Conservation (phyloP, 1,140 invertebrate genomes). For the Gonioctena quinquepunctata region DNA sequence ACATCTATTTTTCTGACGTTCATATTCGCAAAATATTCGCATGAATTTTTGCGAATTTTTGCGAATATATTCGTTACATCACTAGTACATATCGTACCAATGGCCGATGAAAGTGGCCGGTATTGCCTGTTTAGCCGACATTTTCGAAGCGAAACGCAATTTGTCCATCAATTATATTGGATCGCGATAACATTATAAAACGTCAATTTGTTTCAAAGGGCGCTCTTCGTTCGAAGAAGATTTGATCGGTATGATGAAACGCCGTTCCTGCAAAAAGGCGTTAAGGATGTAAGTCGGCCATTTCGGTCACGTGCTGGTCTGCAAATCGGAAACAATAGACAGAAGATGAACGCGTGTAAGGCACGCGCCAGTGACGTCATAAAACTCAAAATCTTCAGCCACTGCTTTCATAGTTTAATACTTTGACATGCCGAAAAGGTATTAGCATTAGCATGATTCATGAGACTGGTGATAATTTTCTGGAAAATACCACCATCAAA, state of each 20-base stretch:
- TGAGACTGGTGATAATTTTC: slow-evolving; percentile 27
- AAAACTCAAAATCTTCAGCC: slow-evolving; percentile 32
- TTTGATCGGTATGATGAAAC: neutral
- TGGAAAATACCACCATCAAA: neutral
- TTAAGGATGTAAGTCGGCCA: slow-evolving; percentile 47
- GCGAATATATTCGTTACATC: too few species aligned
- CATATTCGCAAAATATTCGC: too few species aligned
- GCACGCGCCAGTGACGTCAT: slow-evolving; percentile 46
- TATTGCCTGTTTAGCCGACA: too few species aligned
- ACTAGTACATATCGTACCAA: too few species aligned
- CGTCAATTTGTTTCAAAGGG: neutral
- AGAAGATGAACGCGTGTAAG: slow-evolving; percentile 42
- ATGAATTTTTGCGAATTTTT: too few species aligned
- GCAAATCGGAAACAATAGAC: slow-evolving; percentile 50
- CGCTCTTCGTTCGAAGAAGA: neutral
- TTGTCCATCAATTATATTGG: neutral
- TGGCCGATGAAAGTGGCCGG: too few species aligned
- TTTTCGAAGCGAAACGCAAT: neutral
- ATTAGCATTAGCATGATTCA: slow-evolving; percentile 42
- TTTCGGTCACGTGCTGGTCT: slow-evolving; percentile 48
- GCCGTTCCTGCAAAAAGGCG: slow-evolving; percentile 29
- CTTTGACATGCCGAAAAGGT: slow-evolving; percentile 40
- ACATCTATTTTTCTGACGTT: too few species aligned
- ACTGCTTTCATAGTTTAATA: slow-evolving; percentile 28
- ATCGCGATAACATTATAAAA: neutral